Base-by-base conservation (phyloP, 1,140 invertebrate species). In the Anastrepha obliqua region DNA sequence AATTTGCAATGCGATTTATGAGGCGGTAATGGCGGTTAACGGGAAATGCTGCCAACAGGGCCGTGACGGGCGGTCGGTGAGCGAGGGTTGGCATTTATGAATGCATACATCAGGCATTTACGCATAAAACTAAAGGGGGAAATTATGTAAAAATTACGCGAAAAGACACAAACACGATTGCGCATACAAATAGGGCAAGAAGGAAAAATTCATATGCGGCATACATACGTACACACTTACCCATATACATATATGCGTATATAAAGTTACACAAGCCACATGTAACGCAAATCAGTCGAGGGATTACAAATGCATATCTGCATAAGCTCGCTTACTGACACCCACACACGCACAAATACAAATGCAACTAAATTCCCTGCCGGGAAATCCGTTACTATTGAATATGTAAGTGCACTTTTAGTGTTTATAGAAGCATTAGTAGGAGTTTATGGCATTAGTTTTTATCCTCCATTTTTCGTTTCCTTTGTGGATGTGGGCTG, bases 1-100 rank as follows among this genome's bases (percentile, higher is more conserved):
- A 81, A 81, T 81, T 81, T 81, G 74, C 74, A 55, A 81, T 81
- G 47, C 74, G 74, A 81, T 81, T 81, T 81, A 81, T 81, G 74
- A 81, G 47, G 74, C 74, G 74, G 74, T 81, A 81, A 81, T 81
- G 17, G 74, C 74, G 74, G 74, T 81, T 81, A 81, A 81, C 47
- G n/a, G 47, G 17, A 81, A 81, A 55, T 81, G 17, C 47, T 81
- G 47, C 13, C 7, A 51, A 81, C 74, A 7, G 74, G 3, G 3
- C 2, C 74, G 20, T 1, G n/a, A 5, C 15, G 13, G 0, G n/a
- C 60, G 13, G n/a, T 17, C 60, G 6, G n/a, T 20, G 8, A 3
- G 39, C 3, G 13, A 17, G 15, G n/a, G n/a, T n/a, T 17, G 47
- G 47, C 74, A 55, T 51, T 55, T 81, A 81, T 81, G 74, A 81